Evolutionary conservation across 2,797 vertebrate species (phyloP).

Genomic region (Acanthurus leucopareius): DNA sequence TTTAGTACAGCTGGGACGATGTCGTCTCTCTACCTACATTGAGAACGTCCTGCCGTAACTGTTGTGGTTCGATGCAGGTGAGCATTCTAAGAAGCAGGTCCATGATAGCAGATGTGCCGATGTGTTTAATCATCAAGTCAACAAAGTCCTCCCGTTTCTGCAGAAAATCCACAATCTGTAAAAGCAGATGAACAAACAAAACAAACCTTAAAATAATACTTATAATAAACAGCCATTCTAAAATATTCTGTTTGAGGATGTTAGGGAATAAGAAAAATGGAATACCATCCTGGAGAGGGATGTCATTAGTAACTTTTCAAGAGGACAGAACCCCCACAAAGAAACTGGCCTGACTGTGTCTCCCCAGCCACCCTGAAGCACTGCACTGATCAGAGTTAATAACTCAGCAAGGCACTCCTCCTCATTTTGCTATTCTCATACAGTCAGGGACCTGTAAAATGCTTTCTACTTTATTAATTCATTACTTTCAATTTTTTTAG

Average conservation of each 20-base stretch:
- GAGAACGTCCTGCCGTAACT: constrained; percentile 96
- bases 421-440: no score
- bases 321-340: no score
- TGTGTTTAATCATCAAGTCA: constrained; percentile 97
- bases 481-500: no score
- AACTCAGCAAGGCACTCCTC: no score
- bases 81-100: constrained; percentile 97
- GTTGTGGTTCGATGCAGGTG: constrained; percentile 97
- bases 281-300: no score
- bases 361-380: no score
- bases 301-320: no score
- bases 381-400: no score
- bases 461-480: no score
- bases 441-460: no score
- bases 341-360: no score
- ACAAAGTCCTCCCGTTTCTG: constrained; percentile 97
- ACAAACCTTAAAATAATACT: no score
- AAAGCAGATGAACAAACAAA: constrained; percentile 36
- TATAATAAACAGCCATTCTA: background rate
- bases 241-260: background rate
- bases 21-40: constrained; percentile 86
- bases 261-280: background rate
- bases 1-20: constrained; percentile 5
- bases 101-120: constrained; percentile 99
- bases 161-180: constrained; percentile 97